Conservation (phyloP, 2,888 invertebrate species). For the Sinodicranocentrus sp. region DNA sequence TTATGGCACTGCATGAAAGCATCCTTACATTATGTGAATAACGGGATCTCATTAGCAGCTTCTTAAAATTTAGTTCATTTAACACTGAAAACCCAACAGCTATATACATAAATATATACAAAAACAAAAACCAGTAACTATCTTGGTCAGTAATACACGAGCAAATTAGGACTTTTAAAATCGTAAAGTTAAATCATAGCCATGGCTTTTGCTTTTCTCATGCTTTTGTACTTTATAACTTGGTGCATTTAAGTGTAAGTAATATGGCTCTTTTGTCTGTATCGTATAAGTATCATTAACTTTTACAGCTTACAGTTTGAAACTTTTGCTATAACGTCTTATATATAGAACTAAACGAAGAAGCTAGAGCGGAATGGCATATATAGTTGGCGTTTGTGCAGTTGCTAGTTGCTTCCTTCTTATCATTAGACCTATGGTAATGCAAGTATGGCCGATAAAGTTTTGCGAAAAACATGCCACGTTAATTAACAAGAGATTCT, state of each 20-base stretch:
- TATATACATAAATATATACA: background rate
- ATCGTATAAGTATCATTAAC: constrained; percentile 46
- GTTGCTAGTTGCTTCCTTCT: background rate
- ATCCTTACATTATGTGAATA: background rate
- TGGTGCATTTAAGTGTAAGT: constrained; percentile 13
- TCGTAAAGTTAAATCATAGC: background rate
- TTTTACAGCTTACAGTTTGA: constrained; percentile 49
- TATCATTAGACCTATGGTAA: constrained; percentile 19
- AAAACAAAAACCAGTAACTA: constrained; percentile 11
- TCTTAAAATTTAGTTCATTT: constrained; percentile 35
- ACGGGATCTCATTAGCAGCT: constrained; percentile 49
- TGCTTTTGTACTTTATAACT: constrained; percentile 25
- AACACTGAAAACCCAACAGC: background rate
- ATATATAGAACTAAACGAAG: background rate
- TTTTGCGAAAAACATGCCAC: constrained; percentile 33
- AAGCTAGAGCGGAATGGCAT: too few species aligned
- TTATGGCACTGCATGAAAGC: background rate
- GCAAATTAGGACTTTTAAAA: background rate
- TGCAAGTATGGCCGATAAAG: constrained; percentile 43
- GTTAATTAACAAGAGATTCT: constrained; percentile 57
- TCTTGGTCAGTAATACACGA: constrained; percentile 27
- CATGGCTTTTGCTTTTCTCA: constrained; percentile 17
- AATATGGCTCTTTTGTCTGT: constrained; percentile 22
- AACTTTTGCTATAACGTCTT: constrained; percentile 33
- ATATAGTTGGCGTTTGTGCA: background rate